Evolutionary conservation across 2,888 invertebrate species (phyloP), one percentile per base, ranked within the genome.

Genomic region (Notodonta ziczac): DNA sequence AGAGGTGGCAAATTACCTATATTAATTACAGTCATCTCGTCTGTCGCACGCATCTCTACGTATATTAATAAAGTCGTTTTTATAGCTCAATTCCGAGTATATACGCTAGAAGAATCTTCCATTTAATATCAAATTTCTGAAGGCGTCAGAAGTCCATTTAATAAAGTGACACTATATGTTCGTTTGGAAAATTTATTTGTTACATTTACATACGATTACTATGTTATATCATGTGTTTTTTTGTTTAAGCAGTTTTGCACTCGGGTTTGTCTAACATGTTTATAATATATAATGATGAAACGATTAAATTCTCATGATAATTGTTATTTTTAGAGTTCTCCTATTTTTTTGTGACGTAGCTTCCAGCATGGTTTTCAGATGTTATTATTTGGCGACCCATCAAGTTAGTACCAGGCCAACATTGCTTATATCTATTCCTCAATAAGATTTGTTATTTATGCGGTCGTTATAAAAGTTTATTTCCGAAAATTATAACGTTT

Each of bases 81-180:
- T 72, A 60, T 72, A 39, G 2, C 40, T 51, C 16, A 48, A 53
- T 63, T 61, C 59, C 5, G 9, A 58, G 63, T 64, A 67, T 50
- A 55, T 13, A 14, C 62, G 48, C 57, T 60, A 62, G 66, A 74
- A 65, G 67, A 67, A 65, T 67, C 70, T 63, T 68, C 59, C 65
- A 65, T 62, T 60, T 56, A 57, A 71, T 81, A 83, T 87, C 82
- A 73, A 63, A 80, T 86, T 84, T 78, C 84, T 62, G 60, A 69
- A 84, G 77, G 86, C 83, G 85, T 78, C 81, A 83, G 80, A 73
- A 72, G 74, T 67, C 63, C 67, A 74, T 64, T 74, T 77, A 70
- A 81, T 71, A 76, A 57, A 70, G 74, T 77, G 76, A 75, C 77
- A 74, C 65, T 61, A 80, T 83, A 81, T 81, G 82, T 82, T 78